phyloP scores from a whole-genome alignment of 37 sponge, comb jelly and placozoan genomes.

The Diacarnus erythraeanus region DNA sequence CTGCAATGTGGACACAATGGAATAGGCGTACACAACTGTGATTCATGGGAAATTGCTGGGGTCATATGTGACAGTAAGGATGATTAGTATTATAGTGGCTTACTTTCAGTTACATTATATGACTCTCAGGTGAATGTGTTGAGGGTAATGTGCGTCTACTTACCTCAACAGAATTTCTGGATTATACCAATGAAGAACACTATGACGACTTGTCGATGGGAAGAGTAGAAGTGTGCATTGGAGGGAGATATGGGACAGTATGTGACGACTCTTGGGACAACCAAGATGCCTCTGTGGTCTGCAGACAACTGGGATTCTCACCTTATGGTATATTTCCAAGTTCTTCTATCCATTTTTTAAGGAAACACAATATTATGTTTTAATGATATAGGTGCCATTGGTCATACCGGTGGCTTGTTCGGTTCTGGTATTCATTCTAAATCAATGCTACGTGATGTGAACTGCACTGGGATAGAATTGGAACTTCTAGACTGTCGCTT shows the following conservation, averaged over 20 bases:
- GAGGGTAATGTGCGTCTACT: not conserved
- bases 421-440: constrained; percentile 1
- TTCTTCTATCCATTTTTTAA: not conserved
- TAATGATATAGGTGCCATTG: constrained; percentile 4
- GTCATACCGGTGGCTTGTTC: not conserved
- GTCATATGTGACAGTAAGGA: constrained; percentile 37
- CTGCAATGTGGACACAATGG: constrained; percentile 4
- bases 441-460: not conserved
- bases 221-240: not conserved
- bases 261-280: constrained; percentile 8
- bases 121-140: not conserved
- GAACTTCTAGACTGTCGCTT: not conserved
- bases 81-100: not conserved
- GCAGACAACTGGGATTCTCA: constrained; percentile 1
- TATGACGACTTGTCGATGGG: not conserved
- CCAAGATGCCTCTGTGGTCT: constrained; percentile 7
- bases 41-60: constrained; percentile 54
- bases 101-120: not conserved
- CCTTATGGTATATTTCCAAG: constrained; percentile 5
- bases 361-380: not conserved
- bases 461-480: not conserved
- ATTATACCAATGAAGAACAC: not conserved
- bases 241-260: not conserved
- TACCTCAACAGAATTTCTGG: not conserved
- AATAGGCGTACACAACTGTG: constrained; percentile 25